Evolutionary conservation across 1,140 invertebrate species (phyloP).

Genomic region (Ephestia elutella): DNA sequence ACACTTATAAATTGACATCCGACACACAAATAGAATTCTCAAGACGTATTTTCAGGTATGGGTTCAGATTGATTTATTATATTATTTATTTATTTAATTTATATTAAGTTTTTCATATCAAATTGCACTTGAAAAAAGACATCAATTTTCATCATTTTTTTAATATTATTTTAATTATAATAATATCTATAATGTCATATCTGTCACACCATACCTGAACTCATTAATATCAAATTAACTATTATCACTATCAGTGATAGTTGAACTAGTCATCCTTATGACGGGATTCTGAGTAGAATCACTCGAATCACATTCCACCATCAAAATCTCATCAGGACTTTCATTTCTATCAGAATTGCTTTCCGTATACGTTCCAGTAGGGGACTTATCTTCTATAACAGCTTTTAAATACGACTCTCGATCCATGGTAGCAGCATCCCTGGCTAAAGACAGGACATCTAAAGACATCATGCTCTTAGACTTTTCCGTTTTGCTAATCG

Average conservation of each 20-base stretch:
- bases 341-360: slow-evolving; percentile 67
- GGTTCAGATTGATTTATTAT: background rate
- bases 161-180: no score
- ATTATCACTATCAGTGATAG: slow-evolving; percentile 58
- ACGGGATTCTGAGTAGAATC: slow-evolving; percentile 62
- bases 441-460: slow-evolving; percentile 56
- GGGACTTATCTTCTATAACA: slow-evolving; percentile 65
- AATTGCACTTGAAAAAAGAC: no score
- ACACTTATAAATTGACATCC: slow-evolving; percentile 25
- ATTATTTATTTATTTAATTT: no score
- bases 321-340: slow-evolving; percentile 63
- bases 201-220: background rate
- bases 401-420: slow-evolving; percentile 64
- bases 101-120: no score
- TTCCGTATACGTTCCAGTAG: slow-evolving; percentile 63
- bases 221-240: slow-evolving; percentile 35
- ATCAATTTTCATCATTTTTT: no score
- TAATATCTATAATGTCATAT: no score
- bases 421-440: slow-evolving; percentile 58
- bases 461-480: slow-evolving; percentile 69
- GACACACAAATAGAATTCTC: background rate
- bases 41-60: background rate
- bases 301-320: slow-evolving; percentile 67
- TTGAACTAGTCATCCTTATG: slow-evolving; percentile 64
- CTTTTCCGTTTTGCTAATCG: slow-evolving; percentile 51